Conservation (phyloP, 2,797 vertebrate genomes). For the Scolopax bukidnonensis region DNA sequence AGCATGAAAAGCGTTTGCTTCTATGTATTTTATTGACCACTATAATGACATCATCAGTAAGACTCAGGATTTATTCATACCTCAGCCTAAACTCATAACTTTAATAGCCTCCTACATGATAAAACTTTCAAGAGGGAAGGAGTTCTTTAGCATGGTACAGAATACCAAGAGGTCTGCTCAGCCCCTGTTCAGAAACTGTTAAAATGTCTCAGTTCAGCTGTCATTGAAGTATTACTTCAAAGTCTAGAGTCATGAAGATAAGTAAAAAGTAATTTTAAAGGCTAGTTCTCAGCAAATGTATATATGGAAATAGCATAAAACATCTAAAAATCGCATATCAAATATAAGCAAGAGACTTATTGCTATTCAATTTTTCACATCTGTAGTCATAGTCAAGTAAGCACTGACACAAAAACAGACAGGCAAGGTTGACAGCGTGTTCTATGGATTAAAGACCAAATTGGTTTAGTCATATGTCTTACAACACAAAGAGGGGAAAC, state of each 20-base stretch:
- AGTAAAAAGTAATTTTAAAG: conserved; percentile 74
- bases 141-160: conserved; percentile 51
- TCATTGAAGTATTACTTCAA: conserved; percentile 72
- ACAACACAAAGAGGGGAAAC: not conserved
- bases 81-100: conserved; percentile 72
- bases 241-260: conserved; percentile 67
- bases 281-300: conserved; percentile 58
- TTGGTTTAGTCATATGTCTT: conserved; percentile 49
- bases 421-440: not conserved
- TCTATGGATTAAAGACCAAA: conserved; percentile 34
- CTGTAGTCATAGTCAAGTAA: conserved; percentile 48
- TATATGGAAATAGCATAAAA: conserved; percentile 55
- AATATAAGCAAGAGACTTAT: conserved; percentile 56
- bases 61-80: conserved; percentile 75
- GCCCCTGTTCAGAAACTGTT: conserved; percentile 36
- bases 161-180: conserved; percentile 68
- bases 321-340: conserved; percentile 23
- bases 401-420: conserved; percentile 10
- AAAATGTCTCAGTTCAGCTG: conserved; percentile 65
- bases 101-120: conserved; percentile 79
- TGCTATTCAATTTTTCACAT: conserved; percentile 58
- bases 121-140: conserved; percentile 76
- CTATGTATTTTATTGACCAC: conserved; percentile 78
- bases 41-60: conserved; percentile 79
- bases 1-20: conserved; percentile 67